Evolutionary conservation across 2,113 vertebrate genomes (phyloP).

Genomic region (Tachysurus fulvidraco): DNA sequence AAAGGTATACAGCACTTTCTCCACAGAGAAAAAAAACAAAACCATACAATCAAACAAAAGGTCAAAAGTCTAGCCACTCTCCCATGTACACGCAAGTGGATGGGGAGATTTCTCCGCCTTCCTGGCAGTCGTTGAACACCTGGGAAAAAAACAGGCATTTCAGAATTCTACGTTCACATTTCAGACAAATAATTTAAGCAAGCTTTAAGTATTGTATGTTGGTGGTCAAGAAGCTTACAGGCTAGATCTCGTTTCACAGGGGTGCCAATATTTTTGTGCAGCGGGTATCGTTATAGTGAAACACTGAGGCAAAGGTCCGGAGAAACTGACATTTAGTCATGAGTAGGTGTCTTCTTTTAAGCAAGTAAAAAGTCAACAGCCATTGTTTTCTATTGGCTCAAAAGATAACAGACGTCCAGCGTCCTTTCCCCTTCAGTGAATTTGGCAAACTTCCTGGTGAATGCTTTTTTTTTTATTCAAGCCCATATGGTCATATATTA

Average conservation of each 20-base stretch:
- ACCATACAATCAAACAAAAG: neutral
- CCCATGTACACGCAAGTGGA: slow-evolving; percentile 92
- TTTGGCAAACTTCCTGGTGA: neutral
- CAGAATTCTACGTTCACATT: neutral
- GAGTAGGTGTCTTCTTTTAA: too few relatives aligned
- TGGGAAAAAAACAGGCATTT: slow-evolving; percentile 56
- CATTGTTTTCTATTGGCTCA: neutral
- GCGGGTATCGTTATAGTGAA: neutral
- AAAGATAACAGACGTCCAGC: neutral
- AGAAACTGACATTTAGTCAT: neutral
- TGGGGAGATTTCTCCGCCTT: slow-evolving; percentile 94
- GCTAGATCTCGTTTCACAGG: neutral
- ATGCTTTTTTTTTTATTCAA: neutral
- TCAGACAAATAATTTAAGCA: neutral
- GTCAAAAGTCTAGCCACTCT: slow-evolving; percentile 92
- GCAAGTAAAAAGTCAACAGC: too few relatives aligned
- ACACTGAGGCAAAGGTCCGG: neutral
- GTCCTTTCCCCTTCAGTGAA: neutral
- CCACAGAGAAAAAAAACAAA: slow-evolving; percentile 51
- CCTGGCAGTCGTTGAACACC: slow-evolving; percentile 97
- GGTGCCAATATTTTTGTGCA: neutral
- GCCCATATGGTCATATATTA: too few relatives aligned
- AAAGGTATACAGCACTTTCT: slow-evolving; percentile 42
- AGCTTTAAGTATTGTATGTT: neutral
- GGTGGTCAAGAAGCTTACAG: neutral